These are phyloP conservation scores for Chondrilla cf. caribensis DNA, from an alignment of 37 sponge, comb jelly and placozoan species.

Conservation along the genomic window DNA sequence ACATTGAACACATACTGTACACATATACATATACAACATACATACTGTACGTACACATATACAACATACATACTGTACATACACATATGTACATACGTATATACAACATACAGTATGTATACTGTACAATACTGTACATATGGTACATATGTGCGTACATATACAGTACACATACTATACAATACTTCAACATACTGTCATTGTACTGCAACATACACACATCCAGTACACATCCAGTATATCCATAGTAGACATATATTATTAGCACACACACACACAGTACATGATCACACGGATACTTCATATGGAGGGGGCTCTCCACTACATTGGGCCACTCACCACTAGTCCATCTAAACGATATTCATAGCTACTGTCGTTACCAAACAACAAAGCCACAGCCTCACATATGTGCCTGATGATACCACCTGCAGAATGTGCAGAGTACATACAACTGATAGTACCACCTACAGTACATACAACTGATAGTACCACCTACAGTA, in stretches of 20 bases:
- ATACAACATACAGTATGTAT: not conserved
- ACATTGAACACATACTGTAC: too few relatives aligned
- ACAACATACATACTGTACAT: not conserved
- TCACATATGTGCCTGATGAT: conserved; percentile 16
- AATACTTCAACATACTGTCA: too few relatives aligned
- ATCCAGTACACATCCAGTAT: not conserved
- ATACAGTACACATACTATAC: too few relatives aligned
- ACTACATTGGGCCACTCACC: not conserved
- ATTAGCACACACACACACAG: too few relatives aligned
- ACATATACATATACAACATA: not conserved
- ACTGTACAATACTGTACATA: too few relatives aligned
- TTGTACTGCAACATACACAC: not conserved
- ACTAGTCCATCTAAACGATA: conserved; percentile 19
- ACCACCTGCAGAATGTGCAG: not conserved
- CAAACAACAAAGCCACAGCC: conserved; percentile 16
- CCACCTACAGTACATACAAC: too few relatives aligned
- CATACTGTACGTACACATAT: not conserved
- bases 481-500: too few relatives aligned
- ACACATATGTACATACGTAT: not conserved
- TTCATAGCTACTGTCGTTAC: conserved; percentile 23
- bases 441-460: too few relatives aligned
- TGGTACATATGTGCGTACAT: too few relatives aligned
- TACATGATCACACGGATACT: too few relatives aligned
- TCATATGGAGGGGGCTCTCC: not conserved
- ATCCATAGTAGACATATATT: not conserved